Percentiles rank a stretch among this genome's conserved stretches.
phyloP scores from a whole-genome alignment of 2,888 invertebrate genomes.

The Torymus aiolomorphi region DNA sequence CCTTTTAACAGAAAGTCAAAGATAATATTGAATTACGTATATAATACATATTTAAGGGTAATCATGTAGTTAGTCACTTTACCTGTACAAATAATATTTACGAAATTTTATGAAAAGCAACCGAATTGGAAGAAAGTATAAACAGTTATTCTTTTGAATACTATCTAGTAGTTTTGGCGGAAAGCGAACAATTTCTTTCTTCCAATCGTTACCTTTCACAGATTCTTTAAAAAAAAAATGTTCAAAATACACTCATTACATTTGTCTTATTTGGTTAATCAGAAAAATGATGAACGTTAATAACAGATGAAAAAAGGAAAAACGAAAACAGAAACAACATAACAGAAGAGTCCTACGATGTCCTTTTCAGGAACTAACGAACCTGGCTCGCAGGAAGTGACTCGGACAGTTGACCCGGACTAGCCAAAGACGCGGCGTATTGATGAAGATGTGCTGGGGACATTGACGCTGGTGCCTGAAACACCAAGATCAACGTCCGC shows the following conservation, averaged over 20 bases:
- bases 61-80: neutral
- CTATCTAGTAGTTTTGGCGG: too few species aligned
- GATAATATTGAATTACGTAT: too few species aligned
- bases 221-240: constrained; percentile 8
- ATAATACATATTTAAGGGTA: too few species aligned
- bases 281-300: constrained; percentile 33
- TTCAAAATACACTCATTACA: neutral
- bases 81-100: neutral
- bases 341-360: constrained; percentile 44
- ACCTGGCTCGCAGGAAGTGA: constrained; percentile 90
- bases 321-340: constrained; percentile 38
- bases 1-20: too few species aligned
- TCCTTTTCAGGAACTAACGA: constrained; percentile 69
- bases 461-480: constrained; percentile 93
- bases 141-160: too few species aligned
- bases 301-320: constrained; percentile 32
- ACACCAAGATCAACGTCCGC: constrained; percentile 68
- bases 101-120: neutral
- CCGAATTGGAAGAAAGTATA: neutral
- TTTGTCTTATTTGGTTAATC: constrained; percentile 6
- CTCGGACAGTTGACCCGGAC: constrained; percentile 82
- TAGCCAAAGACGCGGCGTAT: constrained; percentile 78
- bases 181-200: too few species aligned
- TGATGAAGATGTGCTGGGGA: constrained; percentile 90
- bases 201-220: neutral